A percentile compares a stretch with the other conserved stretches of the same genome.
Conservation (phyloP, 2,113 vertebrate species). For the Anser cygnoides region DNA sequence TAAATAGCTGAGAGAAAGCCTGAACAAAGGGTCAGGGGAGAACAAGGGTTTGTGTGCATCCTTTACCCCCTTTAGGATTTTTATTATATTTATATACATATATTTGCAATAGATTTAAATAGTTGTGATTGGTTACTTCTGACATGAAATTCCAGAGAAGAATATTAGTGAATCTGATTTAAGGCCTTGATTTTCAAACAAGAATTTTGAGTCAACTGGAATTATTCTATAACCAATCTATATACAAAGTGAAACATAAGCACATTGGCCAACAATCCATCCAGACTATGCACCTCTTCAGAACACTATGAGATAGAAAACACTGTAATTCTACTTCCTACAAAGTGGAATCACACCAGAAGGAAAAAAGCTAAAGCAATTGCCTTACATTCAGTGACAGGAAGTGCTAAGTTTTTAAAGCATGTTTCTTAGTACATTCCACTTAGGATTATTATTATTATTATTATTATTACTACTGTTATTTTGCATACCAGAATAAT, state of each 20-base stretch:
- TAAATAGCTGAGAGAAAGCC: background rate
- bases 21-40: background rate
- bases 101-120: background rate
- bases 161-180: background rate
- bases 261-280: background rate
- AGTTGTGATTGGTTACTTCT: background rate
- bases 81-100: background rate
- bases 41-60: background rate
- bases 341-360: background rate
- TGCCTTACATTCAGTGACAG: background rate
- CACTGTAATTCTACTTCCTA: background rate
- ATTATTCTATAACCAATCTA: background rate
- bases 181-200: background rate
- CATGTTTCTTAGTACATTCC: background rate
- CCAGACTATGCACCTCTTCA: background rate
- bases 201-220: background rate
- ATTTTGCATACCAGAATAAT: background rate
- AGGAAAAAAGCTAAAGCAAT: background rate
- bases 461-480: background rate
- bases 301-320: background rate
- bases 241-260: background rate
- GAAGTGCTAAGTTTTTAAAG: background rate
- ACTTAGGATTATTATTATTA: background rate
- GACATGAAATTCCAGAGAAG: background rate
- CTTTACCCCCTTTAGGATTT: background rate